Evolutionary conservation across 2,797 vertebrate genomes (phyloP), one percentile per base, ranked within the genome.

Genomic region (Pagetopsis macropterus): DNA sequence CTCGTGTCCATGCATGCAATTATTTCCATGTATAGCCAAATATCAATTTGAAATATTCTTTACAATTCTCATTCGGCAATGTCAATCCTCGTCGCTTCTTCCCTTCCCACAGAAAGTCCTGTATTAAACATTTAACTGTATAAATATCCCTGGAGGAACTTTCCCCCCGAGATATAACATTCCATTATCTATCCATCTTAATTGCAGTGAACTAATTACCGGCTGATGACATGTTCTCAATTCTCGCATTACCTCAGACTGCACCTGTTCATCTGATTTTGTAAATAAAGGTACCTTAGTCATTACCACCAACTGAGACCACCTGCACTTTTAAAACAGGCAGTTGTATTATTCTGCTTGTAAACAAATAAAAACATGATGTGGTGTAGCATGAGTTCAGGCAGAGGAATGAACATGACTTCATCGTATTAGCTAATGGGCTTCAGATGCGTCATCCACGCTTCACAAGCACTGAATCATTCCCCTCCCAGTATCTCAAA

Each of bases 331-430:
- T 12, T 12, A 49, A 3, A 48, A 55, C 64, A 40, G 23, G 7
- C 55, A 41, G 13, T 1, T 16, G 21, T 31, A 4, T 50, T 31
- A 16, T 44, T 43, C n/a, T 1, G n/a, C 15, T 19, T 27, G 13
- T 55, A n/a, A 57, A 65, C 17, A 40, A 52, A 70, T 61, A 8
- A 48, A 55, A 67, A 61, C 46, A 65, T 48, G 16, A n/a, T 46
- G 49, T 31, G 8, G 54, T 19, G 0, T 23, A 45, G 48, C 40
- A 43, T n/a, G 12, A 51, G 67, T 16, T 60, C 33, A 33, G 45
- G 45, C 27, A 43, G 9, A 31, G 23, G 9, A 50, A 21, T n/a
- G 10, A 43, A 7, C 33, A 37, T 37, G 33, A 37, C 33, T 37
- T 37, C 33, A 37, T 16, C 19, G 19, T 16, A n/a, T n/a, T 21